These are phyloP conservation scores for Psephotus haematonotus DNA, from an alignment of 2,113 vertebrate species.

Conservation along the genomic window DNA sequence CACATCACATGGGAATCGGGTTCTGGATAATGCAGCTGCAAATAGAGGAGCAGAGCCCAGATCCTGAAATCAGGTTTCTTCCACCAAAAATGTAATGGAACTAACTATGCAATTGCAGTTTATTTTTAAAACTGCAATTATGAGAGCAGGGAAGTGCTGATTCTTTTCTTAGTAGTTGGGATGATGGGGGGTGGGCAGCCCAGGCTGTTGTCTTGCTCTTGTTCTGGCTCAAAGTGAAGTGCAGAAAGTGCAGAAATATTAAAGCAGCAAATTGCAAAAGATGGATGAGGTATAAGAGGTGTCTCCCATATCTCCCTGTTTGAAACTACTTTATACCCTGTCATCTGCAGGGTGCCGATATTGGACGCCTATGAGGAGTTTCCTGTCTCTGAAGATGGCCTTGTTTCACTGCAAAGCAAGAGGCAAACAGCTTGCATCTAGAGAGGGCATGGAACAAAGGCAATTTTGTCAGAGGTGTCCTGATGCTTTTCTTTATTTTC, in stretches of 20 bases:
- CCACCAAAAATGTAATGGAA: neutral
- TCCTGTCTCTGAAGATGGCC: conserved; percentile 76
- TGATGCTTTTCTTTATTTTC: neutral
- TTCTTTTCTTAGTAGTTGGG: neutral
- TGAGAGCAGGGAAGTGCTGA: neutral
- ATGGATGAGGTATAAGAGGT: neutral
- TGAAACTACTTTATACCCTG: neutral
- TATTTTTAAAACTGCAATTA: conserved; percentile 16
- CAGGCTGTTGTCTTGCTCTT: neutral
- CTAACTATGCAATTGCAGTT: neutral
- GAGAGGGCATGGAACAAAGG: neutral
- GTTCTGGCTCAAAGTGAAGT: neutral
- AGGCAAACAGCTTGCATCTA: conserved; percentile 67
- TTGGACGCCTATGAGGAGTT: conserved; percentile 74
- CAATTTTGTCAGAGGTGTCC: neutral
- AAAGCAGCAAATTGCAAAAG: neutral
- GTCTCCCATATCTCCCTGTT: neutral
- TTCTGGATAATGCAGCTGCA: neutral
- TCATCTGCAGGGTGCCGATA: neutral
- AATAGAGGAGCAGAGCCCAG: neutral
- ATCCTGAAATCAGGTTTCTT: conserved; percentile 10
- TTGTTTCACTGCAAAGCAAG: conserved; percentile 79
- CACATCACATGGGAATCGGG: neutral
- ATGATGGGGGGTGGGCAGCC: neutral
- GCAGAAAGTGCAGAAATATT: neutral